These are phyloP conservation scores for Aricia agestis DNA, from an alignment of 1,140 invertebrate species.

Conservation along the genomic window DNA sequence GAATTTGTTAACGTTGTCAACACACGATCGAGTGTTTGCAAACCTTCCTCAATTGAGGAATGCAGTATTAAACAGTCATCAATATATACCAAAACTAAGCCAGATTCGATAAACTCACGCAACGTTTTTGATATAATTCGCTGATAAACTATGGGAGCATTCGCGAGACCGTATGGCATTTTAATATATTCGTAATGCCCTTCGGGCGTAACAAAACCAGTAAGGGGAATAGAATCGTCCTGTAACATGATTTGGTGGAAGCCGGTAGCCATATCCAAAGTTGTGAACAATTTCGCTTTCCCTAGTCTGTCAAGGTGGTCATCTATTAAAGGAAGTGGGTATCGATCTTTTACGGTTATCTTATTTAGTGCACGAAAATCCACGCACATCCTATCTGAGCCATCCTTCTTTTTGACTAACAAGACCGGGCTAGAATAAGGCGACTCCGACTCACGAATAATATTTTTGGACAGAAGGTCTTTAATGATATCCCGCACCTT, in stretches of 20 bases:
- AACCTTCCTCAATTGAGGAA: no score
- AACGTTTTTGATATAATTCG: constrained; percentile 23
- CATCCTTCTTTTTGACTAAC: constrained; percentile 47
- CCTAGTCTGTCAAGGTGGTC: constrained; percentile 16
- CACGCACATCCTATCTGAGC: constrained; percentile 44
- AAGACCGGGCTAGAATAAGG: constrained; percentile 41
- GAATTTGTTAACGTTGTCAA: no score
- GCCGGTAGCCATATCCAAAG: background rate
- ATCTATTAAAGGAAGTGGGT: background rate
- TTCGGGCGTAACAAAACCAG: constrained; percentile 21
- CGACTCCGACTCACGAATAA: constrained; percentile 27
- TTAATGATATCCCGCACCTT: constrained; percentile 28
- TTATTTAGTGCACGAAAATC: constrained; percentile 52
- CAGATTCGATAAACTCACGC: constrained; percentile 5
- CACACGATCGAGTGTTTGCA: no score
- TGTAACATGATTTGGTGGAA: constrained; percentile 4
- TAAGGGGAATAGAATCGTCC: background rate
- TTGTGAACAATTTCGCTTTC: background rate
- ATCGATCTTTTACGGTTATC: constrained; percentile 39
- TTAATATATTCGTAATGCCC: constrained; percentile 26
- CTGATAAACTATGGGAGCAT: constrained; percentile 24
- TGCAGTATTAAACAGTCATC: no score
- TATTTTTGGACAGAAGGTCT: constrained; percentile 22
- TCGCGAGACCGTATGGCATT: constrained; percentile 24
- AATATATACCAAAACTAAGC: constrained; percentile 19